phyloP scores from a whole-genome alignment of 2,888 invertebrate genomes.

The Lingula anatina region DNA sequence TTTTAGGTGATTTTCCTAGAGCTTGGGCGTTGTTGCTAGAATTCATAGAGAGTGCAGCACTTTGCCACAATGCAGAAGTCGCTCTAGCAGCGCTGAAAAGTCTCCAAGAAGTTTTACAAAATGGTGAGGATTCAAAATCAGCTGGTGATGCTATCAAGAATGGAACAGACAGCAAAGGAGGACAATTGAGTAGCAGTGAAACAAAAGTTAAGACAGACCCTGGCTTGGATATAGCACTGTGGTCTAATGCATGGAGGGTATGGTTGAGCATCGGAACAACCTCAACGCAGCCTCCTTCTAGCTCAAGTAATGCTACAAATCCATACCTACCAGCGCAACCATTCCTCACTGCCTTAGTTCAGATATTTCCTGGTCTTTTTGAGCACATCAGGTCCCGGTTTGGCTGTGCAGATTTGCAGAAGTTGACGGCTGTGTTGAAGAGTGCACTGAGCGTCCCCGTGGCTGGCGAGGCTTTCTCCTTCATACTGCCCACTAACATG shows the following conservation, averaged over 20 bases:
- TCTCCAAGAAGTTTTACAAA: slow-evolving; percentile 83
- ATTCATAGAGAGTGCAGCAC: slow-evolving; percentile 69
- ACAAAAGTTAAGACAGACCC: slow-evolving; percentile 8
- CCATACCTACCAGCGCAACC: slow-evolving; percentile 85
- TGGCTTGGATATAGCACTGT: slow-evolving; percentile 41
- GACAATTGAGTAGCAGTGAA: neutral
- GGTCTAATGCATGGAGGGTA: slow-evolving; percentile 50
- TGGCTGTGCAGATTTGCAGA: slow-evolving; percentile 65
- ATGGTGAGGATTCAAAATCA: slow-evolving; percentile 25
- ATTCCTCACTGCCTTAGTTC: slow-evolving; percentile 88
- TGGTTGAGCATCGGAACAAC: slow-evolving; percentile 85
- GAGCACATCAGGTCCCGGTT: slow-evolving; percentile 74
- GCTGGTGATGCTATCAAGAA: too few species aligned
- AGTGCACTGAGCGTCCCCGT: slow-evolving; percentile 76
- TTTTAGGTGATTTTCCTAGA: slow-evolving; percentile 83
- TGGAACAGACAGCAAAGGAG: slow-evolving; percentile 1
- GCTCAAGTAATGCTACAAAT: slow-evolving; percentile 10
- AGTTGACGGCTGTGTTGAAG: slow-evolving; percentile 71
- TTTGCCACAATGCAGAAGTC: slow-evolving; percentile 84
- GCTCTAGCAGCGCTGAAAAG: slow-evolving; percentile 94
- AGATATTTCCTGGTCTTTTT: slow-evolving; percentile 92
- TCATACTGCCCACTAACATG: slow-evolving; percentile 75
- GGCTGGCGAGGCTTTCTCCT: slow-evolving; percentile 74
- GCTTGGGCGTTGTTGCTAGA: slow-evolving; percentile 91
- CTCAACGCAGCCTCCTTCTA: slow-evolving; percentile 61